Evolutionary conservation across 2,888 invertebrate species (phyloP), one percentile per base, ranked within the genome.

Genomic region (Athripsodes cinereus): DNA sequence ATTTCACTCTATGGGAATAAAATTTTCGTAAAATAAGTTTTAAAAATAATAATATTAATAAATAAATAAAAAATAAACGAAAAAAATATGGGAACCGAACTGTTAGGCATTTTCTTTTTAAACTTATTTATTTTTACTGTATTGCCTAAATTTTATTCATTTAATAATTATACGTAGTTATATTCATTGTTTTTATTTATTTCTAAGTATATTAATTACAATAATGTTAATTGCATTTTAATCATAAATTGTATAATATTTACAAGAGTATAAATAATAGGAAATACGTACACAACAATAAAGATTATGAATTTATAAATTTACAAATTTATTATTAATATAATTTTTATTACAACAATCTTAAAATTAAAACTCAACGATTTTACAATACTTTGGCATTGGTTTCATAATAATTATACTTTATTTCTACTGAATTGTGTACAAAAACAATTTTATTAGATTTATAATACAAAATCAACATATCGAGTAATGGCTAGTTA

Each of bases 271-370:
- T 55, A 55, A 58, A 56, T 63, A 63, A 61, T 63, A 63, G 63
- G 63, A 63, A 63, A 59, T 63, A 61, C 59, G 55, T 63, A 59
- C 61, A 63, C 61, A 61, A 61, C 57, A 61, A 58, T 59, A 21
- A 58, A 35, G n/a, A 54, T 48, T 22, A 54, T 53, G 13, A 8
- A 13, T 48, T 58, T 18, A 58, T 35, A 16, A 56, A 51, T 52
- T 26, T 54, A 58, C 51, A 52, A 40, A 52, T 56, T 40, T 35
- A 50, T 50, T 34, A 47, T 31, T 40, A 40, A n/a, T 40, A 31
- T 11, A 31, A 31, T 8, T 31, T 31, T 31, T 51, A 26, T 34
- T 51, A 56, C 55, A 55, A 55, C 53, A 52, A 31, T 46, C 20
- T 59, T 44, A 54, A 48, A 56, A 51, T 56, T 53, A 13, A 55